A percentile compares a stretch with the other conserved stretches of the same genome.
Evolutionary conservation across 2,113 vertebrate genomes (phyloP).

Genomic region (Petrocephalus zakoni): DNA sequence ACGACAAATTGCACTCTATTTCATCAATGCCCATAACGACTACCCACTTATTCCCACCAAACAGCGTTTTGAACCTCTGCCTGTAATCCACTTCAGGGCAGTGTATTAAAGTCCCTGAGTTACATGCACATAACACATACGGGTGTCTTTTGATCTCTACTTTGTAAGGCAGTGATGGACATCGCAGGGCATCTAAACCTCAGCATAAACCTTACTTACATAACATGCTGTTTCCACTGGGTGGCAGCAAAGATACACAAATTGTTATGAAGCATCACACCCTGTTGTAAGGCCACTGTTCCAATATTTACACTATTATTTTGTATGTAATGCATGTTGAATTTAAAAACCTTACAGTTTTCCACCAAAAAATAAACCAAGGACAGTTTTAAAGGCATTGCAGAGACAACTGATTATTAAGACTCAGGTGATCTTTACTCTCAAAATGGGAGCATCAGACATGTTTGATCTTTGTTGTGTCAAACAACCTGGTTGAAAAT

Average conservation of each 20-base stretch:
- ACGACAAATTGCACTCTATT: not conserved
- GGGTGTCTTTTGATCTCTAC: not conserved
- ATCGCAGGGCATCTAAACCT: not conserved
- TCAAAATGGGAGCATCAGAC: not conserved
- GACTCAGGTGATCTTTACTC: not conserved
- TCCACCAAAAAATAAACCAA: not conserved
- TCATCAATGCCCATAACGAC: not conserved
- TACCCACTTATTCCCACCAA: not conserved
- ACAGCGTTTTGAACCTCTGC: not conserved
- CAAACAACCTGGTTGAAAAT: not conserved
- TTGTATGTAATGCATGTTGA: not conserved
- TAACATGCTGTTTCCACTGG: constrained; percentile 16
- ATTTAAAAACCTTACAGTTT: not conserved
- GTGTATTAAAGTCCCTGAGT: constrained; percentile 10
- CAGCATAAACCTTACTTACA: not conserved
- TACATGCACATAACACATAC: not conserved
- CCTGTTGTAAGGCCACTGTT: not conserved
- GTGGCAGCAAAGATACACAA: constrained; percentile 28
- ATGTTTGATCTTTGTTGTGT: not conserved
- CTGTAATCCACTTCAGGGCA: not conserved
- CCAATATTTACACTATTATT: not conserved
- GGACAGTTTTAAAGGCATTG: constrained; percentile 2
- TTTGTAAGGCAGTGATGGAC: not conserved
- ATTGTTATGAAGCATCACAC: not conserved
- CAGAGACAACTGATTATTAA: not conserved